phyloP scores from a whole-genome alignment of 2,888 invertebrate genomes.

The Rambutsinella grinnellia region DNA sequence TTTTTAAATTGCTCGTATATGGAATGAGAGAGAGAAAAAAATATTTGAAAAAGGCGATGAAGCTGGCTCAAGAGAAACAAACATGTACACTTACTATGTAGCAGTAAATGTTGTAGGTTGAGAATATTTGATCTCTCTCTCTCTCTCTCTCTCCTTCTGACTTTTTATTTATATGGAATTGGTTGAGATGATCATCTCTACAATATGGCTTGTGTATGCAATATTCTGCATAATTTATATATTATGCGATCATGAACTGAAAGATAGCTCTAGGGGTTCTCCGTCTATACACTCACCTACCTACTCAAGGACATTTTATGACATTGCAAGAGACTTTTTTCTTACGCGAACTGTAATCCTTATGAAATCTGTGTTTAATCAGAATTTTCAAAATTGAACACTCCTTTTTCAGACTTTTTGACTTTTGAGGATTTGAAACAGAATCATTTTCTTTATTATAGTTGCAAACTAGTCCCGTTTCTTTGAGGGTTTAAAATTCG shows the following conservation, averaged over 20 bases:
- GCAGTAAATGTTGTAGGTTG: conserved; percentile 46
- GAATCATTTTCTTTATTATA: too few species aligned
- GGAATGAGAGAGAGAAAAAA: conserved; percentile 24
- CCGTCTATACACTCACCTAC: conserved; percentile 23
- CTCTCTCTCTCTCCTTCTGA: too few species aligned
- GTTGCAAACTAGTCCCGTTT: too few species aligned
- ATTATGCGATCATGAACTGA: background rate
- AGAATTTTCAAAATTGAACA: background rate
- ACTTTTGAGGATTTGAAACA: too few species aligned
- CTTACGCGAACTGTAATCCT: background rate
- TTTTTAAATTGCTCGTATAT: conserved; percentile 48
- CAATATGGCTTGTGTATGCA: background rate
- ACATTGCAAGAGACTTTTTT: conserved; percentile 36
- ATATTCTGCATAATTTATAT: background rate
- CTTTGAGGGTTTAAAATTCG: too few species aligned
- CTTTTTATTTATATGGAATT: too few species aligned
- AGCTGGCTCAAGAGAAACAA: conserved; percentile 6
- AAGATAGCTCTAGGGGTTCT: conserved; percentile 5
- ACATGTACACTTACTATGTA: conserved; percentile 12
- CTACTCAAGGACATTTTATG: conserved; percentile 57
- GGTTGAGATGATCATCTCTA: background rate
- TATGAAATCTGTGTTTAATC: background rate
- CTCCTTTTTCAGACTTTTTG: background rate
- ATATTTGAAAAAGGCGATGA: conserved; percentile 1
- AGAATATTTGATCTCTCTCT: conserved; percentile 7